Conservation (phyloP, 2,113 vertebrate genomes). For the Dendropsophus ebraccatus region DNA sequence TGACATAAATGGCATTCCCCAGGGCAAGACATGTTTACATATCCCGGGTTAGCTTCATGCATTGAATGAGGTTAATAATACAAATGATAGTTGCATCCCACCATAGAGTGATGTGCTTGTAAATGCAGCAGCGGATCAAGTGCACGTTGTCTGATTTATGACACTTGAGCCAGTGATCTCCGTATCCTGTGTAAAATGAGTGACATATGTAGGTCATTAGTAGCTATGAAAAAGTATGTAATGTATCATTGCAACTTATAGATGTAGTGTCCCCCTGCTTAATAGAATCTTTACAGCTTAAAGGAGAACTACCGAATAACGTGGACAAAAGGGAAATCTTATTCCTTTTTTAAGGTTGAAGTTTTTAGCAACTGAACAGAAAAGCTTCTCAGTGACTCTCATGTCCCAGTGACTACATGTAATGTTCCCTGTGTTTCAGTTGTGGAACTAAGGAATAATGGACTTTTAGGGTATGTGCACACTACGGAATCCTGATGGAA, state of each 20-base stretch:
- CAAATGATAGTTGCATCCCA: slow-evolving; percentile 44
- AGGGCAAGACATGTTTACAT: slow-evolving; percentile 57
- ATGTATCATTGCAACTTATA: slow-evolving; percentile 15
- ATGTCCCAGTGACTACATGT: too few relatives aligned
- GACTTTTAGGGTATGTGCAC: too few relatives aligned
- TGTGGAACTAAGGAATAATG: too few relatives aligned
- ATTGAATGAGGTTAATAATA: slow-evolving; percentile 46
- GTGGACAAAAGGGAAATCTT: not conserved
- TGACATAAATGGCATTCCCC: slow-evolving; percentile 61
- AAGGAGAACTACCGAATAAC: not conserved
- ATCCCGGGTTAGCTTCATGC: slow-evolving; percentile 52
- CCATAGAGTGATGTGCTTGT: slow-evolving; percentile 30
- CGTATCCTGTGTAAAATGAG: not conserved
- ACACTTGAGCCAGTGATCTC: slow-evolving; percentile 29
- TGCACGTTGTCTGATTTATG: slow-evolving; percentile 39
- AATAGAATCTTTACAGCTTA: slow-evolving; percentile 14
- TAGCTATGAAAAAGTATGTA: slow-evolving; percentile 27
- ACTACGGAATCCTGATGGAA: too few relatives aligned
- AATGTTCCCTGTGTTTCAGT: too few relatives aligned
- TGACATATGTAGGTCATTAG: slow-evolving; percentile 21
- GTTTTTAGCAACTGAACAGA: too few relatives aligned
- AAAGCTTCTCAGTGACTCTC: too few relatives aligned
- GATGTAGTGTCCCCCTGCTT: not conserved
- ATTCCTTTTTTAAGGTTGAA: not conserved
- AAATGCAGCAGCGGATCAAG: slow-evolving; percentile 4